Percentiles rank a stretch among this genome's conserved stretches.
phyloP scores from a whole-genome alignment of 2,113 vertebrate species.

The Phrynosoma blainvillii region DNA sequence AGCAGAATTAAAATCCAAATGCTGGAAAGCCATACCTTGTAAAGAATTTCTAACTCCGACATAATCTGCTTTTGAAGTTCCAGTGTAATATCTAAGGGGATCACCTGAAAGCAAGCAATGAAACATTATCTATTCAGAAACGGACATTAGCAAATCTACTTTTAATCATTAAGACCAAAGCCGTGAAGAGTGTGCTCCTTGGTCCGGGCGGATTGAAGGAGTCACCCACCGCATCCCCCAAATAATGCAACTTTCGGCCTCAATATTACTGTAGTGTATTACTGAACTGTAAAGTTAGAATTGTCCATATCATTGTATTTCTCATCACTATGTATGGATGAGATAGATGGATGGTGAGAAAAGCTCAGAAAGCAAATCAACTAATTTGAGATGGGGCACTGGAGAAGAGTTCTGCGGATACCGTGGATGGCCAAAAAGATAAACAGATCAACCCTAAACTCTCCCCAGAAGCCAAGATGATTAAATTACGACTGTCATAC shows the following conservation, averaged over 20 bases:
- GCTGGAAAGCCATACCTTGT: conserved; percentile 84
- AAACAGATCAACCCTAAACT: too few relatives aligned
- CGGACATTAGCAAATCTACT: not conserved
- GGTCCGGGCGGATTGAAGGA: too few relatives aligned
- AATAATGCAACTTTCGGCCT: not conserved
- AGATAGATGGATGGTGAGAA: too few relatives aligned
- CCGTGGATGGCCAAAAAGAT: too few relatives aligned
- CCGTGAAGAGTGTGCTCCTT: too few relatives aligned
- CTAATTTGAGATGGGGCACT: too few relatives aligned
- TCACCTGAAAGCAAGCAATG: conserved; percentile 81
- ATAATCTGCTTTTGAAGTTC: conserved; percentile 99
- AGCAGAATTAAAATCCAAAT: conserved; percentile 1
- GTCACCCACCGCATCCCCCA: not conserved
- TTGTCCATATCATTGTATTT: too few relatives aligned
- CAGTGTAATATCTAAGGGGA: conserved; percentile 95
- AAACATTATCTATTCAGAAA: rapidly evolving
- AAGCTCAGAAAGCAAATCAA: too few relatives aligned
- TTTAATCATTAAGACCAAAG: not conserved
- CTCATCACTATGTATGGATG: too few relatives aligned
- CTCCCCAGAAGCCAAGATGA: too few relatives aligned
- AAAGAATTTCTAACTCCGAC: conserved; percentile 98
- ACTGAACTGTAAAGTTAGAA: not conserved
- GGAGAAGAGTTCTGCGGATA: too few relatives aligned
- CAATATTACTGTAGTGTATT: not conserved
- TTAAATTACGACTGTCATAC: too few relatives aligned